Evolutionary conservation across 1,140 invertebrate species (phyloP).

Genomic region (Argopecten irradians): DNA sequence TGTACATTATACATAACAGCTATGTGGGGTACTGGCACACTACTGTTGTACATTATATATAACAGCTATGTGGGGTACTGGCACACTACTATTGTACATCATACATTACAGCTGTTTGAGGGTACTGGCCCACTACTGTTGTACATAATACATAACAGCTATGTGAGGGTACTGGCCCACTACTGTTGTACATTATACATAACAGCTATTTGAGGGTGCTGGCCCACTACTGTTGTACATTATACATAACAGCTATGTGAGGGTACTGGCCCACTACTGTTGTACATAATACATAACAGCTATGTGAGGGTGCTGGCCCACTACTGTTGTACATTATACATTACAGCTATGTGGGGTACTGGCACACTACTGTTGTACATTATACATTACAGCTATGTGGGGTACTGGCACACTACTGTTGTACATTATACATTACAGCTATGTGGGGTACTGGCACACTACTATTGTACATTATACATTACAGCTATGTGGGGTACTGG

Average conservation of each 20-base stretch:
- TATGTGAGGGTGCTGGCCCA: background rate
- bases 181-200: background rate
- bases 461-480: background rate
- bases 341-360: too few species aligned
- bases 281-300: background rate
- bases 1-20: too few species aligned
- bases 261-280: background rate
- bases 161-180: background rate
- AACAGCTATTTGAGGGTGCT: background rate
- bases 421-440: background rate
- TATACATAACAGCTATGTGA: background rate
- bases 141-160: background rate
- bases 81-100: too few species aligned
- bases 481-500: too few species aligned
- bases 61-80: too few species aligned
- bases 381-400: background rate
- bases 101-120: background rate
- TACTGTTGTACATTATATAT: too few species aligned
- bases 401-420: background rate
- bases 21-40: too few species aligned
- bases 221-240: background rate
- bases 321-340: too few species aligned
- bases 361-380: background rate
- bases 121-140: background rate
- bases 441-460: background rate